Evolutionary conservation across 2,797 vertebrate genomes (phyloP).

Genomic region (Zenarchopterus dispar): DNA sequence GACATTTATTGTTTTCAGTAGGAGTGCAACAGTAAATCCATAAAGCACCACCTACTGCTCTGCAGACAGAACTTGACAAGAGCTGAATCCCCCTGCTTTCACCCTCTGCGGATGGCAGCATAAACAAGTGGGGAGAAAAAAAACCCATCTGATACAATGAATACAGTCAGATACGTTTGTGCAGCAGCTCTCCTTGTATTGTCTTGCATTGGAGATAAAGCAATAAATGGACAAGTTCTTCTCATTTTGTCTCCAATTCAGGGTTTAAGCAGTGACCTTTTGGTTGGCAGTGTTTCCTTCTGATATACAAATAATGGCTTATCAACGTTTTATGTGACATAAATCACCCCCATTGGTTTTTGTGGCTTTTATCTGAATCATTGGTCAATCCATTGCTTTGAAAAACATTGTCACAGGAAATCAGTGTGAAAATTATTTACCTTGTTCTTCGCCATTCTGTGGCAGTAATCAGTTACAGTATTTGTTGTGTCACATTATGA

Average conservation of each 20-base stretch:
- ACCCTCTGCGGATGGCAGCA: slow-evolving; percentile 29
- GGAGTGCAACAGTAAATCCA: slow-evolving; percentile 52
- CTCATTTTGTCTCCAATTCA: slow-evolving; percentile 13
- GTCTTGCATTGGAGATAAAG: slow-evolving; percentile 17
- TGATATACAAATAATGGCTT: slow-evolving; percentile 8
- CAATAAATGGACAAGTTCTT: slow-evolving; percentile 2
- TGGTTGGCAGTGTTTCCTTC: not conserved
- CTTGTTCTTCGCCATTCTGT: slow-evolving; percentile 8
- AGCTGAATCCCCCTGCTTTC: slow-evolving; percentile 45
- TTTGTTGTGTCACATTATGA: not conserved
- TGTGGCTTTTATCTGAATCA: slow-evolving; percentile 5
- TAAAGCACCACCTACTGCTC: slow-evolving; percentile 53
- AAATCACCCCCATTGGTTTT: not conserved
- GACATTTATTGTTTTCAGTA: slow-evolving; percentile 54
- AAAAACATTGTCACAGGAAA: slow-evolving; percentile 13
- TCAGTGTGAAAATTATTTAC: not conserved
- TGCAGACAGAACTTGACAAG: slow-evolving; percentile 52
- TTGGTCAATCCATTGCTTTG: not conserved
- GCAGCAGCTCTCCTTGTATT: slow-evolving; percentile 27
- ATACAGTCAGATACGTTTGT: slow-evolving; percentile 32
- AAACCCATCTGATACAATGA: slow-evolving; percentile 34
- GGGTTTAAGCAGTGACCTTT: not conserved
- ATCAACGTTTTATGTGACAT: not conserved
- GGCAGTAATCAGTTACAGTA: slow-evolving; percentile 1
- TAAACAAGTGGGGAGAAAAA: slow-evolving; percentile 31